A percentile compares a stretch with the other conserved stretches of the same genome.
phyloP scores from a whole-genome alignment of 2,888 invertebrate genomes.

The Pelosia muscerda region DNA sequence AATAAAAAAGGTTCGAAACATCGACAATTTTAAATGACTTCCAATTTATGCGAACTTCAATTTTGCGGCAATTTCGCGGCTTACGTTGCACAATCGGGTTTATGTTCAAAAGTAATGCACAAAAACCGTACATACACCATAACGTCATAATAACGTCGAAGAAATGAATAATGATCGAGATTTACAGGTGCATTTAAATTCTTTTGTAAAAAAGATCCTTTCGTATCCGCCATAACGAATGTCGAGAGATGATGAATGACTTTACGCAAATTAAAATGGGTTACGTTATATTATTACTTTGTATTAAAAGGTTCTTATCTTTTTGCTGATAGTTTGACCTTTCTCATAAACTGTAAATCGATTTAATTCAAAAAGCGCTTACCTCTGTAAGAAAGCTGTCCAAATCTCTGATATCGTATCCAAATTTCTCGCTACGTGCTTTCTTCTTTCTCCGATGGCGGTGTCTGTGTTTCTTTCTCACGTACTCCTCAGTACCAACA shows the following conservation, averaged over 20 bases:
- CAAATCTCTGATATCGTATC: constrained; percentile 93
- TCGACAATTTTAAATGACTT: constrained; percentile 65
- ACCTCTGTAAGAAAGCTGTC: constrained; percentile 93
- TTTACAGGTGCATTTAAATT: constrained; percentile 69
- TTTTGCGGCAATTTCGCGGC: constrained; percentile 80
- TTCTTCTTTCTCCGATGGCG: constrained; percentile 79
- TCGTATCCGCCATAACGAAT: constrained; percentile 57
- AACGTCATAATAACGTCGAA: constrained; percentile 68
- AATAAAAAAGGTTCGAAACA: constrained; percentile 39
- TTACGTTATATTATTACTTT: constrained; percentile 29
- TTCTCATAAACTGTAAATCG: constrained; percentile 16
- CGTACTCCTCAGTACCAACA: constrained; percentile 76
- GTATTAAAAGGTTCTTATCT: constrained; percentile 26
- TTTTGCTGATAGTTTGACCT: constrained; percentile 21
- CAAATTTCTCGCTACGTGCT: constrained; percentile 84
- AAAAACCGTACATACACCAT: constrained; percentile 61
- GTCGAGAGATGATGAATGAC: constrained; percentile 64
- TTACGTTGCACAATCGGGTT: constrained; percentile 57
- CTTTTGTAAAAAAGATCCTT: constrained; percentile 59
- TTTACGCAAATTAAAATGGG: constrained; percentile 57
- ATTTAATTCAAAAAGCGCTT: constrained; percentile 47
- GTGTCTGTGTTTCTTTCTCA: constrained; percentile 80
- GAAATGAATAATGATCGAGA: constrained; percentile 67
- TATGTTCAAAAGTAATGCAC: constrained; percentile 57
- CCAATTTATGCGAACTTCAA: constrained; percentile 75